These are phyloP conservation scores for Enteromius viviparus DNA, from an alignment of 2,797 vertebrate species.

Conservation along the genomic window DNA sequence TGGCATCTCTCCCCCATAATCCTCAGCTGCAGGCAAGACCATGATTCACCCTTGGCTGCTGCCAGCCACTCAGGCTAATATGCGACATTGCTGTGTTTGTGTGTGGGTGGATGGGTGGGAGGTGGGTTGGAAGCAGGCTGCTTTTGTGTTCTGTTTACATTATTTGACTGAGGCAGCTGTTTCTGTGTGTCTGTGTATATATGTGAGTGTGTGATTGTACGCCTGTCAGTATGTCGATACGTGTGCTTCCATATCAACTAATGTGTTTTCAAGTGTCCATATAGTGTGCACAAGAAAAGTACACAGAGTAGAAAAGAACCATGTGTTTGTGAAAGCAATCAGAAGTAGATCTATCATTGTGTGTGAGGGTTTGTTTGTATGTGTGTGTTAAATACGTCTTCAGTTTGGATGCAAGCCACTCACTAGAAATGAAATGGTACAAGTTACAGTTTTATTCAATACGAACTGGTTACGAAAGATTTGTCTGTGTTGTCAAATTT, in stretches of 20 bases:
- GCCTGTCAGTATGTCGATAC: conserved; percentile 16
- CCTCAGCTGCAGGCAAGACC: conserved; percentile 61
- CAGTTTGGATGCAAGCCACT: background rate
- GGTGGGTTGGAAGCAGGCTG: conserved; percentile 46
- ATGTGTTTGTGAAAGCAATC: background rate
- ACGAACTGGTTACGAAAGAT: background rate
- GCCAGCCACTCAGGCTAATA: conserved; percentile 51
- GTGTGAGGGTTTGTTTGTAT: background rate
- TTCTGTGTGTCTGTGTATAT: conserved; percentile 23
- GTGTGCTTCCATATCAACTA: conserved; percentile 9
- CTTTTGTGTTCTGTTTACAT: conserved; percentile 47
- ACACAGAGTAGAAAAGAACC: background rate
- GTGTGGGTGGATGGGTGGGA: conserved; percentile 53
- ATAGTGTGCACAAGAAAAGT: background rate
- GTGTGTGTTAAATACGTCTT: background rate
- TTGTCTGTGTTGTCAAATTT: conserved; percentile 20
- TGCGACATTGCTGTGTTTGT: conserved; percentile 40
- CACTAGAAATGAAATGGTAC: background rate
- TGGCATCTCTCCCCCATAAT: conserved; percentile 66
- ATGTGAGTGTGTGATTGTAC: conserved; percentile 19
- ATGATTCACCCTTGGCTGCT: conserved; percentile 56
- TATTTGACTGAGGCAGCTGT: conserved; percentile 49
- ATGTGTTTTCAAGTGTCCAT: conserved; percentile 15
- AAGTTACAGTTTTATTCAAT: background rate
- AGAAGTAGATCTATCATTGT: conserved; percentile 13